These are phyloP conservation scores for Chiloscyllium plagiosum DNA, from an alignment of 2,113 vertebrate genomes.

Conservation along the genomic window DNA sequence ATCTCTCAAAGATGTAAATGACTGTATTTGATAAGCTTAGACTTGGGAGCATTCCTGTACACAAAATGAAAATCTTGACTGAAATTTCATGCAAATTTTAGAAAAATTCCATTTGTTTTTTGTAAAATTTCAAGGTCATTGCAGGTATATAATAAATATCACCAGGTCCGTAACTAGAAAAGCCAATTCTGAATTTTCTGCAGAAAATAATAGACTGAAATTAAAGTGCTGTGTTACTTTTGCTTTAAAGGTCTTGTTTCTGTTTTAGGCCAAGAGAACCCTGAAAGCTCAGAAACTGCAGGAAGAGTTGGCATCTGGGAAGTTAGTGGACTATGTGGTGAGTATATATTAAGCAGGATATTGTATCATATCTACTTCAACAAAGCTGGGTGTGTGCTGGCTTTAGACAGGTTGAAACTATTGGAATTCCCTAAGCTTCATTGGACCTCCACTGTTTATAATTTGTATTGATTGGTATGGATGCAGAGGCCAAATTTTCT, in stretches of 20 bases:
- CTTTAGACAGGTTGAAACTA: not conserved
- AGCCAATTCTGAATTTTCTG: not conserved
- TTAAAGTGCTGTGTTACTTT: not conserved
- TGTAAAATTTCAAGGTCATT: not conserved
- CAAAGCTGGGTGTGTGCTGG: not conserved
- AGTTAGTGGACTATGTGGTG: conserved; percentile 81
- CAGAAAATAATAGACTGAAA: not conserved
- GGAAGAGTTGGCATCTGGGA: conserved; percentile 91
- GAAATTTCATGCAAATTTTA: not conserved
- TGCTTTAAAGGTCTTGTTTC: not conserved
- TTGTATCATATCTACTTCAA: not conserved
- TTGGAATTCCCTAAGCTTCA: too few species aligned
- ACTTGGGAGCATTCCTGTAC: not conserved
- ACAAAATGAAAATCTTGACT: not conserved
- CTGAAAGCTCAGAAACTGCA: conserved; percentile 95
- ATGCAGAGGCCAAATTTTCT: too few species aligned
- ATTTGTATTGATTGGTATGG: too few species aligned
- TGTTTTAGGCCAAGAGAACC: conserved; percentile 81
- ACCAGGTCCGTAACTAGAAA: not conserved
- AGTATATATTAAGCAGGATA: conserved; percentile 46
- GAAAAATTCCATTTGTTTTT: not conserved
- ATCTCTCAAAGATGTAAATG: not conserved
- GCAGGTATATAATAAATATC: not conserved
- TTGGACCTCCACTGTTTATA: too few species aligned
- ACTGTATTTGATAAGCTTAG: not conserved